These are phyloP conservation scores for Tragelaphus strepsiceros DNA, from an alignment of 2,113 vertebrate genomes.

Conservation along the genomic window DNA sequence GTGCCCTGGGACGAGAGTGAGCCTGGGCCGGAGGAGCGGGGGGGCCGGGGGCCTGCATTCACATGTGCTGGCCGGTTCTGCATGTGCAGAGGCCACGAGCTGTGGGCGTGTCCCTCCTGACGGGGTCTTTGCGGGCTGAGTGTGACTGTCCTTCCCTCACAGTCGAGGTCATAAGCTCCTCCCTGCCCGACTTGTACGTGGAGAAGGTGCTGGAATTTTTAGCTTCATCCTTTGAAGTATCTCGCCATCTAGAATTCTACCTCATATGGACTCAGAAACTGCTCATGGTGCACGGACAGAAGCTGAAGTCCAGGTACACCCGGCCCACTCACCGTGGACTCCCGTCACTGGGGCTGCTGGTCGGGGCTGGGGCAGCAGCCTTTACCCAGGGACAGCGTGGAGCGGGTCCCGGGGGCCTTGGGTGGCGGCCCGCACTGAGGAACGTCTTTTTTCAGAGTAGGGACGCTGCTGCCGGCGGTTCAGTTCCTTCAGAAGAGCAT, in stretches of 20 bases:
- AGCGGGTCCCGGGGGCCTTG: background rate
- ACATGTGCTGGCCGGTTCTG: too few species aligned
- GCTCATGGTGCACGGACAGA: conserved; percentile 91
- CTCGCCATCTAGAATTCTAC: conserved; percentile 94
- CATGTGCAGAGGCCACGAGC: background rate
- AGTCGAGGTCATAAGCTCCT: conserved; percentile 89
- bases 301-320: conserved; percentile 89
- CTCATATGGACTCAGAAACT: conserved; percentile 90
- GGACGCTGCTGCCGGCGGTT: conserved; percentile 86
- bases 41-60: background rate
- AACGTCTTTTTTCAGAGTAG: conserved; percentile 80
- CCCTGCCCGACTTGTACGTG: conserved; percentile 92
- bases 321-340: background rate
- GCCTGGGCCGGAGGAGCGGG: background rate
- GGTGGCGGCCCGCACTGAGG: background rate
- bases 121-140: background rate
- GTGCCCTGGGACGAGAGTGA: conserved; percentile 89
- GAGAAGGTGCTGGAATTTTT: conserved; percentile 92
- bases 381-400: background rate
- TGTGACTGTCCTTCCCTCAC: rapidly evolving
- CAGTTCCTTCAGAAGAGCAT: conserved; percentile 94
- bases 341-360: background rate
- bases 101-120: rapidly evolving
- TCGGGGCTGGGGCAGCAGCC: background rate
- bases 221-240: conserved; percentile 87